Evolutionary conservation across 2,888 invertebrate species (phyloP).

Genomic region (Isotomurus palustris): DNA sequence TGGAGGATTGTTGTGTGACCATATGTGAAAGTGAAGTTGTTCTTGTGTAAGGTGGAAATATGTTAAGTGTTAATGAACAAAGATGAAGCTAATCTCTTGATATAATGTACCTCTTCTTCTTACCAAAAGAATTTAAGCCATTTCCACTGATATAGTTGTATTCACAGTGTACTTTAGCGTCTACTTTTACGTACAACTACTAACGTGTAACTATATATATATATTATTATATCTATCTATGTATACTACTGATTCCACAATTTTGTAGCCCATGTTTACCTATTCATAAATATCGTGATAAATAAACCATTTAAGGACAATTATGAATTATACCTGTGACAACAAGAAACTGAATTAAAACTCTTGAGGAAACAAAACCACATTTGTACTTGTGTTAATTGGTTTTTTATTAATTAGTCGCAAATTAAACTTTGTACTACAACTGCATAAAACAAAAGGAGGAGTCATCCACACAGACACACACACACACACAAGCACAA

Average conservation of each 20-base stretch:
- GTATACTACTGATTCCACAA: not conserved
- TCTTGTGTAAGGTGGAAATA: not conserved
- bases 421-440: too few relatives aligned
- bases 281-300: not conserved
- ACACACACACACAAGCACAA: too few relatives aligned
- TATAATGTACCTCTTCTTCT: too few relatives aligned
- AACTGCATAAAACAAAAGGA: too few relatives aligned
- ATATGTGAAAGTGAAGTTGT: not conserved
- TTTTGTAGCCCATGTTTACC: conserved; percentile 3
- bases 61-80: not conserved
- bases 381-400: too few relatives aligned
- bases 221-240: not conserved
- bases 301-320: not conserved
- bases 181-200: not conserved
- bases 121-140: too few relatives aligned
- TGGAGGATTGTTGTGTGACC: too few relatives aligned
- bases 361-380: not conserved
- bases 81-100: too few relatives aligned
- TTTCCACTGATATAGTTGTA: too few relatives aligned
- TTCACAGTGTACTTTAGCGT: too few relatives aligned
- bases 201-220: not conserved
- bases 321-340: not conserved
- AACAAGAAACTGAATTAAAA: not conserved
- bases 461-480: too few relatives aligned
- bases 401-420: too few relatives aligned